Conservation (phyloP, 92 coral and sea anemone genomes). For the Heliopora coerulea region DNA sequence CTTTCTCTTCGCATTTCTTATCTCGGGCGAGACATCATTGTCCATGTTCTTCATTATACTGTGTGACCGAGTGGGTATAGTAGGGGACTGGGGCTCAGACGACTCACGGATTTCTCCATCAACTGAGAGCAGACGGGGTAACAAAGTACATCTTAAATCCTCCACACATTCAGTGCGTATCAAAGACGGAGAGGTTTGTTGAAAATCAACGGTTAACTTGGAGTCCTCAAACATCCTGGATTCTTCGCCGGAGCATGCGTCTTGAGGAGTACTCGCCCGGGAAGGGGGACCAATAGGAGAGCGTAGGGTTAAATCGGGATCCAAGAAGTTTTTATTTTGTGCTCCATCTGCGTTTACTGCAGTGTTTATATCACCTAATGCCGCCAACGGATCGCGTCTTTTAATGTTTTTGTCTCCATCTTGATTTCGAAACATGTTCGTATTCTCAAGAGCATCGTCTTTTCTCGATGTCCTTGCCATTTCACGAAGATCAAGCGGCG, state of each 20-base stretch:
- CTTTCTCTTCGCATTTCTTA: neutral
- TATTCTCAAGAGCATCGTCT: neutral
- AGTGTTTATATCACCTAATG: neutral
- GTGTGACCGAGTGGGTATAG: constrained; percentile 20
- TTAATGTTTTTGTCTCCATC: neutral
- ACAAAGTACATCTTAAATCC: neutral
- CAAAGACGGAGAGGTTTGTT: constrained; percentile 3
- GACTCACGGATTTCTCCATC: constrained; percentile 19
- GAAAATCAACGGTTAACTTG: neutral
- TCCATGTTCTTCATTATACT: neutral
- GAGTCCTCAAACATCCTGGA: neutral
- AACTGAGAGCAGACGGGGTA: constrained; percentile 4
- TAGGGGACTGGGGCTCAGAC: constrained; percentile 35
- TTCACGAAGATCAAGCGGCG: constrained; percentile 28
- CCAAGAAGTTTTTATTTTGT: constrained; percentile 9
- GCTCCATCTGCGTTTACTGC: neutral
- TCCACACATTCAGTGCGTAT: neutral
- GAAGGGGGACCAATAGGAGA: constrained; percentile 69
- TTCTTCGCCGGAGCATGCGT: constrained; percentile 12
- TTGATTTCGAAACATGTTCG: neutral
- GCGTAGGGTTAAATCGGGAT: constrained; percentile 38
- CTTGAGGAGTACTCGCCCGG: constrained; percentile 64
- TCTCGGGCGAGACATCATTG: neutral
- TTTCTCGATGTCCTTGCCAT: neutral
- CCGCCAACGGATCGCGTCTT: neutral